Evolutionary conservation across 2,888 invertebrate species (phyloP).

Genomic region (Macrosiphum euphorbiae): DNA sequence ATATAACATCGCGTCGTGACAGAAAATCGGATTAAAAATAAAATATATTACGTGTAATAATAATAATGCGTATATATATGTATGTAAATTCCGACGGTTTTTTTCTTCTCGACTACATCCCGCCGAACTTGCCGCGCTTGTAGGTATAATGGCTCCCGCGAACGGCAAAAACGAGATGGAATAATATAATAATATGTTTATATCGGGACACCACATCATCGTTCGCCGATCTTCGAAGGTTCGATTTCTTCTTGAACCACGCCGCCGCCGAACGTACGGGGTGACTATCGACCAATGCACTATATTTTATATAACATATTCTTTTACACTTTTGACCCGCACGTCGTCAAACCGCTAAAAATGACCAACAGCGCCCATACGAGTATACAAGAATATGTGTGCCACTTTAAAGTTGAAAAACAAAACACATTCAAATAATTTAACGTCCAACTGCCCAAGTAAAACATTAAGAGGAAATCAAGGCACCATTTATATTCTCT

Average conservation of each 20-base stretch:
- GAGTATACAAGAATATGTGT: background rate
- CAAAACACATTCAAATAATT: background rate
- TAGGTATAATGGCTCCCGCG: background rate
- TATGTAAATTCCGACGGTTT: background rate
- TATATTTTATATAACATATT: background rate
- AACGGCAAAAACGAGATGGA: background rate
- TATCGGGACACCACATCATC: background rate
- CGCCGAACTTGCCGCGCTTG: background rate
- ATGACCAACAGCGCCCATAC: background rate
- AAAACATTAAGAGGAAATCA: background rate
- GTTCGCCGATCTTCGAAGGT: background rate
- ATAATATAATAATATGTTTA: background rate
- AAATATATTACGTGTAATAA: background rate
- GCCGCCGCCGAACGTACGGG: background rate
- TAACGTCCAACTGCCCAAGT: too few species aligned
- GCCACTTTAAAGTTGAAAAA: background rate
- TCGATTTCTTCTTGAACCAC: background rate
- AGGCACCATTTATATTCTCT: background rate
- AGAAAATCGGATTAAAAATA: conserved; percentile 10
- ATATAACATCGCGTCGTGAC: background rate
- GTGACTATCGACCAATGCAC: background rate
- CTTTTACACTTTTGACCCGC: background rate
- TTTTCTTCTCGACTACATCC: background rate
- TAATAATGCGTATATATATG: background rate
- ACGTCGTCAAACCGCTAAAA: background rate